Evolutionary conservation across 2,113 vertebrate genomes (phyloP).

Genomic region (Calidris pugnax): DNA sequence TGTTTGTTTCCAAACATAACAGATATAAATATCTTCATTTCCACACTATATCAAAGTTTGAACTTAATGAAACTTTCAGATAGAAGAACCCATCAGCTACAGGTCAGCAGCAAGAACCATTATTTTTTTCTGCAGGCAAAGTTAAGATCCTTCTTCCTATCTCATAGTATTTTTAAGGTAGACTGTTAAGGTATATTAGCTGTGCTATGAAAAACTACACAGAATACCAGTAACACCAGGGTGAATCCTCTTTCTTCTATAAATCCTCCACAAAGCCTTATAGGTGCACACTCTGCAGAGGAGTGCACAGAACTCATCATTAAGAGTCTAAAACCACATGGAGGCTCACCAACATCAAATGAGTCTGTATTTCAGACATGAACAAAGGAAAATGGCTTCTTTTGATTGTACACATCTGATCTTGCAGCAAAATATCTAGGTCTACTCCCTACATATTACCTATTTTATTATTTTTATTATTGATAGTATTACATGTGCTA

Average conservation of each 20-base stretch:
- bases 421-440: neutral
- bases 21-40: neutral
- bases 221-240: neutral
- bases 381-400: conserved; percentile 14
- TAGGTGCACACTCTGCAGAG: neutral
- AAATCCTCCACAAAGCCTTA: neutral
- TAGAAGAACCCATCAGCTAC: neutral
- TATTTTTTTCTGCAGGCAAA: neutral
- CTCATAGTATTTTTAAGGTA: neutral
- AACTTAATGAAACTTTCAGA: neutral
- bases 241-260: conserved; percentile 1
- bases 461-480: neutral
- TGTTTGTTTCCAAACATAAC: neutral
- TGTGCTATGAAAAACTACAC: neutral
- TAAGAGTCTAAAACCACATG: neutral
- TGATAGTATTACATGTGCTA: neutral
- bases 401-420: neutral
- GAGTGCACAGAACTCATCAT: neutral
- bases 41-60: neutral
- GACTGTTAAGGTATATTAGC: neutral
- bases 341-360: neutral
- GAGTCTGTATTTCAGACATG: neutral
- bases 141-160: neutral
- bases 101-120: neutral
- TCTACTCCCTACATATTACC: neutral